Conservation (phyloP, 2,888 invertebrate genomes). For the Caenorhabditis macrosperma region DNA sequence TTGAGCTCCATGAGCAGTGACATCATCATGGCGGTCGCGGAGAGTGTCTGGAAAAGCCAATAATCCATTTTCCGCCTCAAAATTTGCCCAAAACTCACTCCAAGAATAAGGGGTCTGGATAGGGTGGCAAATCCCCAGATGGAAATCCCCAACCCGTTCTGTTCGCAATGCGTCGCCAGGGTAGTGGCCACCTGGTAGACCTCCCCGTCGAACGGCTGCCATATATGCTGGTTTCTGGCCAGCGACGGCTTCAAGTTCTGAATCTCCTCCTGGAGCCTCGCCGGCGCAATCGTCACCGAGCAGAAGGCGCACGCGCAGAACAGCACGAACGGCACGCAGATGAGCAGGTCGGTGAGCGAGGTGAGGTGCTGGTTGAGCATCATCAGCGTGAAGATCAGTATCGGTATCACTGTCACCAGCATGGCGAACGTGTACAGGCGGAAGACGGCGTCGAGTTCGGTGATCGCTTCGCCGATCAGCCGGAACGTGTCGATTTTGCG, state of each 20-base stretch:
- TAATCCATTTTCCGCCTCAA: background rate
- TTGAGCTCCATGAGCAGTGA: slow-evolving; percentile 62
- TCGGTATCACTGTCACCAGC: slow-evolving; percentile 43
- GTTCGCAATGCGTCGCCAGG: slow-evolving; percentile 57
- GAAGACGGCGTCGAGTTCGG: slow-evolving; percentile 54
- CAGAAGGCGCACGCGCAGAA: slow-evolving; percentile 60
- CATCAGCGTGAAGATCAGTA: slow-evolving; percentile 56
- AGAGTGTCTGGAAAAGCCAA: slow-evolving; percentile 59
- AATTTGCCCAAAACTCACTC: slow-evolving; percentile 28
- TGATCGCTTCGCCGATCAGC: slow-evolving; percentile 47
- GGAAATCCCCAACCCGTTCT: slow-evolving; percentile 59
- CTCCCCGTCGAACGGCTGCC: slow-evolving; percentile 58
- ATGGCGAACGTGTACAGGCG: slow-evolving; percentile 62
- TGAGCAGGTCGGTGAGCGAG: slow-evolving; percentile 49
- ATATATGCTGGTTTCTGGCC: slow-evolving; percentile 59
- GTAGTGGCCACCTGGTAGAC: slow-evolving; percentile 63
- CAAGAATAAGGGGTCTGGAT: slow-evolving; percentile 62
- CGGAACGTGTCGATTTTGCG: slow-evolving; percentile 53
- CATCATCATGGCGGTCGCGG: slow-evolving; percentile 65
- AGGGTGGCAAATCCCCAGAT: slow-evolving; percentile 68
- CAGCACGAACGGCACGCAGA: slow-evolving; percentile 56
- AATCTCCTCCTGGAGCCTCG: slow-evolving; percentile 79
- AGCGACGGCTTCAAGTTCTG: slow-evolving; percentile 78
- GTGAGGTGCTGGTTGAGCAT: slow-evolving; percentile 60
- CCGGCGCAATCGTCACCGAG: slow-evolving; percentile 61